Evolutionary conservation across 2,113 vertebrate species (phyloP).

Genomic region (Amazona vittata): DNA sequence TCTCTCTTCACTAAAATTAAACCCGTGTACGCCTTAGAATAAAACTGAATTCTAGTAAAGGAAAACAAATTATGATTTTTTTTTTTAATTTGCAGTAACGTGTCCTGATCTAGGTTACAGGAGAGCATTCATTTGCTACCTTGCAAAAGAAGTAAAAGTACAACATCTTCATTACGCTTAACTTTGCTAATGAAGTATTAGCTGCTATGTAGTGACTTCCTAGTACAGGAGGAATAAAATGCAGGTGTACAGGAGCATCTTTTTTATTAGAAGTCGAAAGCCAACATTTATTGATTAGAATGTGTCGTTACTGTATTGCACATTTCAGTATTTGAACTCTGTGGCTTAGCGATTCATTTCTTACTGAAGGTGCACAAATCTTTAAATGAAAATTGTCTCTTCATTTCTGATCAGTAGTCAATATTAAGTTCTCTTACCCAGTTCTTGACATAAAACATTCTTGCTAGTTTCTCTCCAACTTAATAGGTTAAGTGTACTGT

Average conservation of each 20-base stretch:
- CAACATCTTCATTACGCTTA: neutral
- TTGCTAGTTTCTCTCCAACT: neutral
- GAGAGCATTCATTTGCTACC: neutral
- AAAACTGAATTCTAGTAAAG: neutral
- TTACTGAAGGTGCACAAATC: neutral
- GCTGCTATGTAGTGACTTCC: neutral
- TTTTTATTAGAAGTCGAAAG: neutral
- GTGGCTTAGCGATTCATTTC: neutral
- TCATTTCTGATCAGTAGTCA: neutral
- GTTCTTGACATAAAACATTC: neutral
- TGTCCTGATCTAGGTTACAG: neutral
- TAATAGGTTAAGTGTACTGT: neutral
- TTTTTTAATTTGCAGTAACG: neutral
- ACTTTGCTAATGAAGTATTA: neutral
- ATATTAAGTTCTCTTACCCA: neutral
- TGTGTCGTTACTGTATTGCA: neutral
- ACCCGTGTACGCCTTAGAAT: neutral
- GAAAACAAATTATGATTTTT: neutral
- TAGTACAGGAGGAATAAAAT: neutral
- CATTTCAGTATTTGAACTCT: neutral
- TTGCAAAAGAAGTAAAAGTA: neutral
- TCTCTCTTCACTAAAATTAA: neutral
- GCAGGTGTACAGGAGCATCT: neutral
- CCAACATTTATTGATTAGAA: neutral
- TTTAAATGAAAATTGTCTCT: neutral